Evolutionary conservation across 1,140 invertebrate genomes (phyloP), one percentile per base, ranked within the genome.

Genomic region (Papilio helenus): DNA sequence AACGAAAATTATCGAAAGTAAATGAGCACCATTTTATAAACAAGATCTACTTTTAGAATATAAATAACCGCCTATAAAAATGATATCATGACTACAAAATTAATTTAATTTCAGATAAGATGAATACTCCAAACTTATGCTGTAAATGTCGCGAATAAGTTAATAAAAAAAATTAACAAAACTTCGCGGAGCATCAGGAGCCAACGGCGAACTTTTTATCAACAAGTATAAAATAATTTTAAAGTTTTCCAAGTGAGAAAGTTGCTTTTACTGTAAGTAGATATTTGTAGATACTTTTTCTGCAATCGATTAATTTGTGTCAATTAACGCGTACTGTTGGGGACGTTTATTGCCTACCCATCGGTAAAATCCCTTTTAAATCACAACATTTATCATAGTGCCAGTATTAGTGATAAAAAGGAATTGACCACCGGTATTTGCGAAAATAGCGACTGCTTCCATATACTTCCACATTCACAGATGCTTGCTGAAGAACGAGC

Each of bases 91-190:
- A 34, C 23, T 29, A 68, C 61, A 29, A 68, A 68, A 68, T 68
- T 68, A 68, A 68, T 34, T 68, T 68, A 0, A 68, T 68, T 68
- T 26, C 61, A 34, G 26, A 34, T 29, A 29, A 3, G 26, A 68
- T 68, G 23, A 68, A 68, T 29, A 18, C 12, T 29, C 26, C 23
- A 68, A 68, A 68, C 23, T 68, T 29, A 68, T 18, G 23, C 61
- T 16, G 61, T 68, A 68, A 68, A 68, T 68, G 61, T 68, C 61
- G 26, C 61, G 12, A 68, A 68, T 68, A 68, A 68, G 61, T 68
- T 68, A 26, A 29, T 68, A 68, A 29, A 68, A 68, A 68, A 29
- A 65, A 68, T 34, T 29, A 26, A 68, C 26, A 68, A 29, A 68
- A 68, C 12, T 68, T 68, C 61, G 5, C 23, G 26, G 26, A 68